A percentile compares a stretch with the other conserved stretches of the same genome.
Conservation (phyloP, 2,113 vertebrate genomes). For the Pantherophis guttatus region DNA sequence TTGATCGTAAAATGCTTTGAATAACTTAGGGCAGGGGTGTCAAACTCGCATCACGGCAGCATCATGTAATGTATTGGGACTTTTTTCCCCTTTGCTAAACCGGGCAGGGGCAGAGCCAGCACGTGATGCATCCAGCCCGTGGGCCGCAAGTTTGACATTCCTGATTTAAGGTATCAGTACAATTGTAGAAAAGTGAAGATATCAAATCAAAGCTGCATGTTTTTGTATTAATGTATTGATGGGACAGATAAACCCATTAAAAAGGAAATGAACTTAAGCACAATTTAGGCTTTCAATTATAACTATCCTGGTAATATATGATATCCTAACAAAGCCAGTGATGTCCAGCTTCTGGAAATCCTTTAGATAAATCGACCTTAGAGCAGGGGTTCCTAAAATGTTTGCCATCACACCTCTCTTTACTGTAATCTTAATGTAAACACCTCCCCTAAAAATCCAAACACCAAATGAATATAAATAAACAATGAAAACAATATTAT, state of each 20-base stretch:
- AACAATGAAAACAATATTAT: not conserved
- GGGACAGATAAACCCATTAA: not conserved
- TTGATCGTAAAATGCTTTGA: not conserved
- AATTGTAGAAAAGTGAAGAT: not conserved
- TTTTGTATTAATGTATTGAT: not conserved
- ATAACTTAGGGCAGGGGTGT: not conserved
- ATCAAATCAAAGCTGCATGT: not conserved
- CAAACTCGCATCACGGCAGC: too few relatives aligned
- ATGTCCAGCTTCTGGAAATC: not conserved
- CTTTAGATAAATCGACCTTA: not conserved
- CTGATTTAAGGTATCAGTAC: not conserved
- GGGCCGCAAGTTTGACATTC: too few relatives aligned
- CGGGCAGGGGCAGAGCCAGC: too few relatives aligned
- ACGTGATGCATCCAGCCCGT: too few relatives aligned
- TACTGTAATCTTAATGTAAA: not conserved
- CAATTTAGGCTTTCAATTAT: not conserved
- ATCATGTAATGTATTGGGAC: too few relatives aligned
- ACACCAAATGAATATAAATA: not conserved
- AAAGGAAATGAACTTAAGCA: not conserved
- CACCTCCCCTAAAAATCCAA: not conserved
- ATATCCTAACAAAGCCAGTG: not conserved
- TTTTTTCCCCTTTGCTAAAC: too few relatives aligned
- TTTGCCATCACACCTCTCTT: not conserved
- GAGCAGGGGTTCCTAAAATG: not conserved
- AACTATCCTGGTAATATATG: not conserved